Base-by-base conservation (phyloP, 2,888 invertebrate genomes). In the Acleris literana region DNA sequence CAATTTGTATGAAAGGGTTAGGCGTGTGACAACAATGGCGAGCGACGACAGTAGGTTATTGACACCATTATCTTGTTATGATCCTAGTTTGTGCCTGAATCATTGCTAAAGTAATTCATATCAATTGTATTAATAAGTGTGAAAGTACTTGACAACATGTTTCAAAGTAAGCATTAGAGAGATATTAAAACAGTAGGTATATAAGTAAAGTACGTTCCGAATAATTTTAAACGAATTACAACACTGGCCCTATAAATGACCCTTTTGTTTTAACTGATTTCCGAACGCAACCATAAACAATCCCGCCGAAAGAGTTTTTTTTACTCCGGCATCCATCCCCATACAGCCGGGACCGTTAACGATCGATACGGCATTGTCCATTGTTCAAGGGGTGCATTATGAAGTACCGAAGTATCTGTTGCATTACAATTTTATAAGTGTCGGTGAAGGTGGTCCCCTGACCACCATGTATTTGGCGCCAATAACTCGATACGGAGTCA, bases 351-450 rank as follows among this genome's bases (percentile, higher is more conserved):
- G 73, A 70, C 77, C 76, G 79, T 79, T 78, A 79, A 65, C 70
- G 77, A 79, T 79, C 77, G 79, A 78, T 76, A 69, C 63, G 51
- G 63, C 71, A 77, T 78, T 77, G 78, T 78, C 59, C 74, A 76
- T 76, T 76, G 77, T 78, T 72, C 74, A 25, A 58, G 70, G 74
- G 74, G 73, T 68, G 71, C 61, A 57, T 69, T 67, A 65, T 66
- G 65, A 61, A 39, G 61, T 61, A 66, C 57, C 18, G 65, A 44
- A 61, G 56, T 66, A 62, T 66, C 66, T 66, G 56, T 57, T 61
- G 49, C 51, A 48, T 17, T 25, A 29, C 60, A 61, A 68, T 55
- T 20, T 64, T 64, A 62, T 22, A 18, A n/a, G 20, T 3, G 39
- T 16, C 44, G 18, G 22, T 25, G 43, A 43, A n/a, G 7, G 13